Evolutionary conservation across 2,888 invertebrate species (phyloP), one percentile per base, ranked within the genome.

Genomic region (Drosophila borborema): DNA sequence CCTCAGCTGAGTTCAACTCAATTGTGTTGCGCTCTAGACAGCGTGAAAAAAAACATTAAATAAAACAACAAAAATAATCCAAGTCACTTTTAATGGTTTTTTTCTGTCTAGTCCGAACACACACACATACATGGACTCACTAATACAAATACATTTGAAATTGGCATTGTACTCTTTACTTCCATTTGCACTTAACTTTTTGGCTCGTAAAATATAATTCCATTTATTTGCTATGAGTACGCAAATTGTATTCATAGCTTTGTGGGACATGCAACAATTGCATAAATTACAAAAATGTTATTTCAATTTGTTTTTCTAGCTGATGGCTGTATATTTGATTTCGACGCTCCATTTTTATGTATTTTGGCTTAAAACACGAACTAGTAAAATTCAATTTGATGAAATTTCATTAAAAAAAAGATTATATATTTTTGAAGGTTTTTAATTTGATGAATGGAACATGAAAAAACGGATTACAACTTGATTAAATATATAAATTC

Each of bases 1-100:
- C 69, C 69, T 49, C 60, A 28, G 36, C 51, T 34, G 38, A 31
- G 34, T 68, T 28, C 20, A 51, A 55, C 55, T 46, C 14, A 58
- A 18, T 34, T 40, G 55, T 38, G 43, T 63, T n/a, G 61, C n/a
- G 60, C 75, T 46, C 65, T 41, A 65, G 56, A 59, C 55, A 80
- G 71, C 71, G 71, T 77, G 62, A 73, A 65, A 58, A 62, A 7
- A 38, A 4, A 38, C 2, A 6, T 5, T 5, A 10, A 7, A 38
- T 5, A 38, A 5, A 6, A 10, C 5, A 10, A 49, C 49, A 61
- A 73, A 16, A 59, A 40, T 36, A 59, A 71, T 75, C 64, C 79
- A 80, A 80, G 65, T 68, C 59, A 62, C 67, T 77, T 85, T 86
- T 74, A 85, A 90, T 86, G 74, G 71, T 20, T 69, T 78, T 60